Base-by-base conservation (phyloP, 2,113 vertebrate species). In the Pterocles gutturalis region DNA sequence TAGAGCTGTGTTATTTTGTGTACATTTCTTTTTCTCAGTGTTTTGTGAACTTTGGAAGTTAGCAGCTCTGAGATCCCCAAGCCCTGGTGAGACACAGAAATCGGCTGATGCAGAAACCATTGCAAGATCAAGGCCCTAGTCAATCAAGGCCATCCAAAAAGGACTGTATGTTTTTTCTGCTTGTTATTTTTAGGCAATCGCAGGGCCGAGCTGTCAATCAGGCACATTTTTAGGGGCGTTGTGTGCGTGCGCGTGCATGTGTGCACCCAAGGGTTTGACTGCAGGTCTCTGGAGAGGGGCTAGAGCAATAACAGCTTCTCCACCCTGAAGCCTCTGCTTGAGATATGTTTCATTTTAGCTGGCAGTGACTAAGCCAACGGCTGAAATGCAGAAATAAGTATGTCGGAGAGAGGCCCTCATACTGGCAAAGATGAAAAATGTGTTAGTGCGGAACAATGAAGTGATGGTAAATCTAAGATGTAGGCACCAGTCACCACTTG, bases 401-500 rank as follows among this genome's bases (percentile, higher is more conserved):
- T 1, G 0, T 51, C 3, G 2, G 62, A 54, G 80, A 93, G 81
- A 58, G 84, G 62, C 67, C 71, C 81, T 71, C 45, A 5, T 57
- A 49, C 62, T 65, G 80, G 93, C 65, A 89, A 89, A 93, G 92
- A 90, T 94, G 92, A 83, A 83, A 94, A 92, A 95, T 84, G 77
- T 83, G 92, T 90, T 65, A 86, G 82, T 1, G 1, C 28, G 36
- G 90, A 93, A 96, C 93, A 94, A 91, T 83, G 83, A 96, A 96
- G 83, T 65, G 87, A 96, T 83, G 94, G 95, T 80, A 94, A 94
- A 94, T 94, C 92, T 90, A 61, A 97, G 93, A 89, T 89, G 89
- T 58, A 96, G 87, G 93, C 87, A 97, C 87, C 89, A 89, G 97
- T 95, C 93, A 92, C 80, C 90, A 90, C 94, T 95, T 94, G 92